Evolutionary conservation across 2,888 invertebrate species (phyloP), one percentile per base, ranked within the genome.

Genomic region (Drosophila anomelani): DNA sequence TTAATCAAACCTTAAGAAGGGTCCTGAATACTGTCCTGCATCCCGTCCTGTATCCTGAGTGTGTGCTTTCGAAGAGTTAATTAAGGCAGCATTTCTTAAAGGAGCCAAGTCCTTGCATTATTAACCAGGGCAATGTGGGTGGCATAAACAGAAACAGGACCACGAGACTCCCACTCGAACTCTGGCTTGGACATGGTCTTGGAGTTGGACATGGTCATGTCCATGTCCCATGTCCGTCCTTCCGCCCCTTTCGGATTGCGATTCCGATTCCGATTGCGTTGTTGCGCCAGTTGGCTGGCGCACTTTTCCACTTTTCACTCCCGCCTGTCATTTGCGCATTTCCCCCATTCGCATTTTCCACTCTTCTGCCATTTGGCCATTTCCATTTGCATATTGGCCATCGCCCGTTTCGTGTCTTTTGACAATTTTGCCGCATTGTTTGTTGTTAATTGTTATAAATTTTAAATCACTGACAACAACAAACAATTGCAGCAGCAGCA

Each of bases 341-440:
- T 36, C 5, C 12, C 43, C 13, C 36, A 34, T 17, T n/a, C 44
- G 29, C 47, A 36, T 34, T 51, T 38, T 36, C 20, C 49, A 10
- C n/a, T 55, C 15, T 2, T 15, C 13, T 57, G 56, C 51, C 60
- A 63, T 68, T 53, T 41, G 60, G 60, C 60, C 60, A 60, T 72
- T 63, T 57, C 62, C 71, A 81, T 81, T 86, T 84, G 80, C 82
- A 85, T 82, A 81, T 81, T 72, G 84, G 76, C 67, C 72, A 64
- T 43, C 60, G 63, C 84, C 81, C 67, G 61, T 86, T 86, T 86
- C 85, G 75, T 82, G 88, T 85, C 83, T 77, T 86, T 82, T 82
- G 80, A 85, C 85, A 82, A 85, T 80, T 80, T 81, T 80, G 79
- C 81, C 85, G 86, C 81, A 80, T 78, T 80, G 76, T 88, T 76